Evolutionary conservation across 2,888 invertebrate genomes (phyloP), one percentile per base, ranked within the genome.

Genomic region (Pimpla rufipes): DNA sequence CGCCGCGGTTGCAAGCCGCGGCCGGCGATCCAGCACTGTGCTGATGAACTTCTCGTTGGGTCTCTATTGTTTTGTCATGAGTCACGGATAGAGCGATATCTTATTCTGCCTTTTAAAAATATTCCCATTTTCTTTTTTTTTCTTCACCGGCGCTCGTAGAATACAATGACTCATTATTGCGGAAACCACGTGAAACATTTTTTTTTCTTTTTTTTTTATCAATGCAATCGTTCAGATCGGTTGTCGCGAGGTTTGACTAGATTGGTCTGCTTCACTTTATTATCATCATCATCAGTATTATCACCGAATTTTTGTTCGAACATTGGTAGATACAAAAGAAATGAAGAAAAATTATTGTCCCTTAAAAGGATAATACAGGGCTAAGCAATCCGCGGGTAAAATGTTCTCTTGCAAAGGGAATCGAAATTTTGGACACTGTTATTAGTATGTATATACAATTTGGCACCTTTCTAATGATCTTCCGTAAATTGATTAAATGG

Each of bases 381-480:
- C 59, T 37, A 62, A 78, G 18, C 57, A 59, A 59, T 59, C 16
- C 35, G 57, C 35, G 57, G 64, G 16, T 16, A 16, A 64, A 64
- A 18, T 18, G 29, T n/a, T 79, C 35, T 50, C 75, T 37, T 29
- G 42, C 21, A 35, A 75, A 21, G 37, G 45, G 66, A 73, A 73
- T 55, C n/a, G n/a, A 52, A 71, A 59, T 47, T 71, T 29, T 16
- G 76, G 21, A 29, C 37, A 29, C 42, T 50, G 55, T 18, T 50
- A 47, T 62, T 52, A 67, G 40, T 66, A 67, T 21, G 73, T 55
- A 68, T 83, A 83, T 80, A 83, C 80, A 79, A 80, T 83, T 83
- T 83, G 83, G 80, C 83, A 83, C 83, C 80, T 80, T 80, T 80
- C 83, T 71, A 74, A 80, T 62, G 71, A 67, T 71, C 55, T 47